Evolutionary conservation across 2,888 invertebrate genomes (phyloP).

Genomic region (Leucoma salicis): DNA sequence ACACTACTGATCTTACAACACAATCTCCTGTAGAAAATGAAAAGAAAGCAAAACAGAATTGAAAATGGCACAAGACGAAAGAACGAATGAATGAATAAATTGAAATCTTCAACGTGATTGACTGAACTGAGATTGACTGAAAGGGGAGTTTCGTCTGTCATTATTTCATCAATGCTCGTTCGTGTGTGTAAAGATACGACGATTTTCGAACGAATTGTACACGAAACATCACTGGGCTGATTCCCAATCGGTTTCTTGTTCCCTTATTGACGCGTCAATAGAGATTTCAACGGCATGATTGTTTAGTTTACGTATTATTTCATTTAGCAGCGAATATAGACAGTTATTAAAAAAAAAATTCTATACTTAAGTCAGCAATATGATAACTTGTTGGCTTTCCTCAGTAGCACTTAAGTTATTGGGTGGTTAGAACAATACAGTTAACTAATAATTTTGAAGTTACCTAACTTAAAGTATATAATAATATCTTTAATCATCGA

Average conservation of each 20-base stretch:
- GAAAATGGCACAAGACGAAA: conserved; percentile 11
- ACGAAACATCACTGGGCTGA: conserved; percentile 17
- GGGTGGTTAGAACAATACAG: too few species aligned
- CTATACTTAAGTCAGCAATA: too few species aligned
- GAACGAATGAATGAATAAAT: conserved; percentile 26
- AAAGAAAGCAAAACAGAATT: conserved; percentile 4
- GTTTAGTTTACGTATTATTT: too few species aligned
- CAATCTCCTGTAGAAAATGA: conserved; percentile 1
- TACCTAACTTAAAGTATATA: too few species aligned
- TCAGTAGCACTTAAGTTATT: too few species aligned
- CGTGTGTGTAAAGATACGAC: conserved; percentile 35
- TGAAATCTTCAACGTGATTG: conserved; percentile 29
- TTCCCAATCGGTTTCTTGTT: conserved; percentile 11
- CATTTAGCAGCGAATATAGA: too few species aligned
- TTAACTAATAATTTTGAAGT: too few species aligned
- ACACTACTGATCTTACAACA: background rate
- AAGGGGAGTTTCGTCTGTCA: conserved; percentile 23
- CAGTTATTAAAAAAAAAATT: too few species aligned
- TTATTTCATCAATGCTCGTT: conserved; percentile 38
- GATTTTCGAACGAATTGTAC: conserved; percentile 24
- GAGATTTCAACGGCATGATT: too few species aligned
- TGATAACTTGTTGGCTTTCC: too few species aligned
- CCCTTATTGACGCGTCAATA: conserved; percentile 15
- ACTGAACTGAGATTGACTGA: conserved; percentile 24
- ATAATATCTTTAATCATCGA: too few species aligned